Evolutionary conservation across 2,113 vertebrate species (phyloP).

Genomic region (Parotia lawesii): DNA sequence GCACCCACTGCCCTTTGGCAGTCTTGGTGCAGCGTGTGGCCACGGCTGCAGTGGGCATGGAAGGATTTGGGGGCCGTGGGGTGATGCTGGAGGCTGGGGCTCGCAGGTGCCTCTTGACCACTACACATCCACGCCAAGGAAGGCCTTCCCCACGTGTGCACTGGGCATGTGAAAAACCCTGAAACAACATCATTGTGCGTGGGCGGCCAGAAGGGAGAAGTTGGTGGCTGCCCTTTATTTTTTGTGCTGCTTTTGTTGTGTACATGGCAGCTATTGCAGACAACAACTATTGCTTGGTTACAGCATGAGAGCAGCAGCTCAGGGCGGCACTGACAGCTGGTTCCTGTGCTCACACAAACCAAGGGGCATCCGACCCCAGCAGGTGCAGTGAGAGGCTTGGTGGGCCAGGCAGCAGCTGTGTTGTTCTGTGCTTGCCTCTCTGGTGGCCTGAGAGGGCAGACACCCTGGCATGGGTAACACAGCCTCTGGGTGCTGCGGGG

Average conservation of each 20-base stretch:
- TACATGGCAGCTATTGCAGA: neutral
- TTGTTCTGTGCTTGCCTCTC: neutral
- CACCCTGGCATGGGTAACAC: neutral
- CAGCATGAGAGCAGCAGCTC: neutral
- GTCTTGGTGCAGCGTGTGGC: neutral
- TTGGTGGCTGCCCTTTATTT: neutral
- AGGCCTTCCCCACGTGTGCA: neutral
- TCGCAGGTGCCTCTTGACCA: neutral
- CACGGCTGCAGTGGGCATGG: neutral
- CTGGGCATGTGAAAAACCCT: neutral
- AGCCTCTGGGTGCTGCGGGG: neutral
- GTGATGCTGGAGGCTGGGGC: neutral
- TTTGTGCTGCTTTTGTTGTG: neutral
- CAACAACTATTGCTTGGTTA: neutral
- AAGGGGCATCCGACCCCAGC: neutral
- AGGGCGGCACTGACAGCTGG: neutral
- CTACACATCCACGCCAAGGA: neutral
- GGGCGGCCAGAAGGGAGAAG: neutral
- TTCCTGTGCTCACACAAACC: neutral
- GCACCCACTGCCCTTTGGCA: neutral
- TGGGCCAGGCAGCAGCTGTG: neutral
- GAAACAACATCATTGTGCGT: fast-evolving
- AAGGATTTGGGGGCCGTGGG: neutral
- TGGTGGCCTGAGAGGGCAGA: neutral
- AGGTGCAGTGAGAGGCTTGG: neutral